Evolutionary conservation across 2,888 invertebrate species (phyloP), one percentile per base, ranked within the genome.

Genomic region (Meta bourneti): DNA sequence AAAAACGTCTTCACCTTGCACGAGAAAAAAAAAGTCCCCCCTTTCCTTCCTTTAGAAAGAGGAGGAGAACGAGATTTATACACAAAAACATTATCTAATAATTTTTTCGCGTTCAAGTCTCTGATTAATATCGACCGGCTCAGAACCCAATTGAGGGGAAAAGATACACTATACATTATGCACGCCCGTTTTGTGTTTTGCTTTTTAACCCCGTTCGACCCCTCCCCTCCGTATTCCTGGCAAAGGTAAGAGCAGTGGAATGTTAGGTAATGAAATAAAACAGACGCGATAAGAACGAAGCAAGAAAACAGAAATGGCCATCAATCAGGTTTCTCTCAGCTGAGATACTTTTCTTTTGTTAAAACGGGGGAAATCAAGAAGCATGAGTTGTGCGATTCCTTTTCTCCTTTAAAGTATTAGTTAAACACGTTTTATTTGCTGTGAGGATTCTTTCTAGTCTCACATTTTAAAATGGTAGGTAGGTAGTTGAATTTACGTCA

Each of bases 101-200:
- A 81, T 81, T 81, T 88, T 81, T 61, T 16, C 49, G 20, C 75
- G 74, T 81, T 69, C 61, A n/a, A 34, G 61, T 81, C 72, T 81
- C 61, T 80, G 74, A 81, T 88, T 88, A 88, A 72, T 88, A 88
- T 88, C 88, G 88, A 88, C 75, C 81, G 51, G 20, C 8, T 69
- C 48, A 81, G 79, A 81, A 88, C 61, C 69, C 81, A 88, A 88
- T 88, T 74, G 88, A 74, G 75, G 81, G 74, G 52, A 88, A n/a
- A 72, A 80, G 81, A 88, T 81, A 88, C 74, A 88, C 74, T 74
- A 61, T 79, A 71, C 88, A 88, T 88, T 81, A 88, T 48, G 72
- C 88, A 81, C 79, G 78, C 49, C 48, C 79, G 48, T 16, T 49
- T 71, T 52, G 70, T 54, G 54, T 13, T 77, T 72, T 78, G 49